Base-by-base conservation (phyloP, 2,797 vertebrate species). In the Acomys russatus region DNA sequence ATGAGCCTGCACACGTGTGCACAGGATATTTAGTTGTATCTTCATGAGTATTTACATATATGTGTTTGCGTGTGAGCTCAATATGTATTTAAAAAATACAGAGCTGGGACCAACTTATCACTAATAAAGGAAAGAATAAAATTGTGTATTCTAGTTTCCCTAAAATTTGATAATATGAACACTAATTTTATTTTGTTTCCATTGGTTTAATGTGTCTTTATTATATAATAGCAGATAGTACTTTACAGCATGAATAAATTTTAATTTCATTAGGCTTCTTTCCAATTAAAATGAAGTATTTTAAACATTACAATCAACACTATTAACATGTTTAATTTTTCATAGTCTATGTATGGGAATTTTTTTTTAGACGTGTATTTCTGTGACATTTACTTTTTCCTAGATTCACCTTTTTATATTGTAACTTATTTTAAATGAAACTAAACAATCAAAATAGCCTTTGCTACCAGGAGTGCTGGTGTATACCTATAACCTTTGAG, bases 251-350 rank as follows among this genome's bases (percentile, higher is more conserved):
- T 35, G 77, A 96, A 78, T 49, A 20, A 51, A 44, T 68, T 94
- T 94, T 89, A 66, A 93, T 91, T 88, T 92, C 63, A 91, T 82
- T 74, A 68, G 38, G 6, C 23, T 73, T 77, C 63, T 35, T 92
- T 95, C 59, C 35, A 96, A 76, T 70, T 88, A 76, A 92, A 90
- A 64, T 18, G 10, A 1, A 20, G 14, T 49, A 71, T 87, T 86
- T 18, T 92, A 85, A 56, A 92, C n/a, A 80, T 91, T 71, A 90
- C 18, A 93, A 89, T 84, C 59, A 79, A 9, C 9, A 93, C 23
- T 68, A 59, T n/a, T 44, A 56, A 78, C 44, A 66, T 77, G 7
- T 66, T 77, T 59, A 79, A 61, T 61, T 79, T 87, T 71, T 59
- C 33, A 93, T 61, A 82, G 51, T 76, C 18, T 86, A 33, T 77